Conservation (phyloP, 2,113 vertebrate genomes). For the Gobio gobio region DNA sequence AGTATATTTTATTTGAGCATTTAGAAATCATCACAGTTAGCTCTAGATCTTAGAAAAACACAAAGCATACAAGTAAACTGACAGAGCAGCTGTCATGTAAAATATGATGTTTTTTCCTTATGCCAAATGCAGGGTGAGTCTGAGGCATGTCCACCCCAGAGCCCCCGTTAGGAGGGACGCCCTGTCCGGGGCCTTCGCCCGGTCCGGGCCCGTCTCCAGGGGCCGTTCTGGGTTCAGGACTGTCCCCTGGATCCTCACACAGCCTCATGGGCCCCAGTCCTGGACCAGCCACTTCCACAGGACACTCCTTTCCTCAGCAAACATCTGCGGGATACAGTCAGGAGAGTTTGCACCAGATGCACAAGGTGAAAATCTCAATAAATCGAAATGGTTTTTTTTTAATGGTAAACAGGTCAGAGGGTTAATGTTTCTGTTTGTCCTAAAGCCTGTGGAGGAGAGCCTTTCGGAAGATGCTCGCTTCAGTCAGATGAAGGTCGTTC, state of each 20-base stretch:
- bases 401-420: background rate
- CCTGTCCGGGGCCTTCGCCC: slow-evolving; percentile 91
- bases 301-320: slow-evolving; percentile 85
- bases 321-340: slow-evolving; percentile 88
- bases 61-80: too few species aligned
- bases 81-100: background rate
- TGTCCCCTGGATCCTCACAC: slow-evolving; percentile 89
- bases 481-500: slow-evolving; percentile 90
- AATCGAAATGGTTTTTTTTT: background rate
- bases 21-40: too few species aligned
- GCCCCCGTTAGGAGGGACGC: slow-evolving; percentile 91
- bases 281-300: slow-evolving; percentile 85
- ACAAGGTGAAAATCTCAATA: slow-evolving; percentile 79
- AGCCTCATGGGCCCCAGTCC: slow-evolving; percentile 97
- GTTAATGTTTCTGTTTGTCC: slow-evolving; percentile 38
- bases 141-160: slow-evolving; percentile 89
- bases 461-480: slow-evolving; percentile 88
- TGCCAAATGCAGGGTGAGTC: background rate
- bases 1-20: too few species aligned
- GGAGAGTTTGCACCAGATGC: slow-evolving; percentile 94
- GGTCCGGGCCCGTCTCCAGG: slow-evolving; percentile 92
- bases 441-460: slow-evolving; percentile 85
- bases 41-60: too few species aligned
- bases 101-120: too few species aligned
- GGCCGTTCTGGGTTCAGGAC: slow-evolving; percentile 80